Evolutionary conservation across 2,888 invertebrate genomes (phyloP).

Genomic region (Eupithecia exiguata): DNA sequence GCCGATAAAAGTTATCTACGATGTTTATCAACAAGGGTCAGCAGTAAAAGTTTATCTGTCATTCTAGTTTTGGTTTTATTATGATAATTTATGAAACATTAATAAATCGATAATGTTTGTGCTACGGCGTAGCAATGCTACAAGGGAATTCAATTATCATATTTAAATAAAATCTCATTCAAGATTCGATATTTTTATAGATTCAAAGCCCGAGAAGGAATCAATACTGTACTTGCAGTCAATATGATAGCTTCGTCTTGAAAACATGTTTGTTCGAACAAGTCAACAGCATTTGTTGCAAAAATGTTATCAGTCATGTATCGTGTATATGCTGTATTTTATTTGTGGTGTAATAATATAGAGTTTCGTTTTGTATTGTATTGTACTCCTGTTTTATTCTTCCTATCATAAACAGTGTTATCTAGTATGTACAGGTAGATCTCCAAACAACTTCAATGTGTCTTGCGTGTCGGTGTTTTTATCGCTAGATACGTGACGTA

Average conservation of each 20-base stretch:
- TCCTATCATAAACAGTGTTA: too few relatives aligned
- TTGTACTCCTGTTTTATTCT: too few relatives aligned
- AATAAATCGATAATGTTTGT: neutral
- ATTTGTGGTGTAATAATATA: too few relatives aligned
- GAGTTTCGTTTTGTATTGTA: too few relatives aligned
- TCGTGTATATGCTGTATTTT: too few relatives aligned
- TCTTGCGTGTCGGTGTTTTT: neutral
- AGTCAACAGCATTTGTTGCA: neutral
- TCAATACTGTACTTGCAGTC: neutral
- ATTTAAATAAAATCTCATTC: neutral
- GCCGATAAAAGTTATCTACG: neutral
- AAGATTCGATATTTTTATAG: neutral
- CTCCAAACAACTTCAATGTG: neutral
- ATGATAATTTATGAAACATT: neutral
- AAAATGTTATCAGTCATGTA: neutral
- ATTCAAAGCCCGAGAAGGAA: neutral
- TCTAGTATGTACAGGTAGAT: neutral
- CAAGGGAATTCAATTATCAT: neutral
- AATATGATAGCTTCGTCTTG: neutral
- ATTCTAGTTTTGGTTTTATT: constrained; percentile 1
- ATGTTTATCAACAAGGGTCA: neutral
- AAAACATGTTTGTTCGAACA: neutral
- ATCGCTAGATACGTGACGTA: neutral
- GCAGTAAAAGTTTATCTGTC: neutral
- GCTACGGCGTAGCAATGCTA: neutral